Evolutionary conservation across 2,113 vertebrate species (phyloP), one percentile per base, ranked within the genome.

Genomic region (Meles meles): DNA sequence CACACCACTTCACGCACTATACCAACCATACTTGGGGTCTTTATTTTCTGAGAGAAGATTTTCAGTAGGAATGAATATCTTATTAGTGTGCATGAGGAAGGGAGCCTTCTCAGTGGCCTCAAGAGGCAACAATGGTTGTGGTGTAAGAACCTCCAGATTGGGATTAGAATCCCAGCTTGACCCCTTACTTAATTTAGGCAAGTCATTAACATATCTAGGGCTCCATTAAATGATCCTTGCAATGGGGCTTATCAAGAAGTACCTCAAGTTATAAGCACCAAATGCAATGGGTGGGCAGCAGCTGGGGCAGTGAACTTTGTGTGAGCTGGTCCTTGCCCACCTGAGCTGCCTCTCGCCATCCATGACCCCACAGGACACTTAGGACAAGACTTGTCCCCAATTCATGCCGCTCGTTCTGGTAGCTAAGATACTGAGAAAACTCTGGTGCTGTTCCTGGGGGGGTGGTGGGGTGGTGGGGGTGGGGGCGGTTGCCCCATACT

Each of bases 381-480:
- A 93, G 23, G 0, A 74, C 37, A 42, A 74, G 37, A 52, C 21
- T 52, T 79, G 20, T 88, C 39, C 55, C 42, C 7, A 59, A 11
- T 65, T 81, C 8, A 3, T 13, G 25, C 9, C 3, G 39, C 4
- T 34, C 67, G 21, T 72, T 49, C 17, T 77, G 59, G 72, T 65
- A 47, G 23, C 84, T 37, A 2, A 94, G 57, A 59, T 59, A 29
- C 85, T 25, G 21, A 37, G 12, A 81, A 18, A 44, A 49, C 6
- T 4, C 6, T 71, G 18, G n/a, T 23, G 44, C 44, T 2, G 0
- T 23, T 77, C 8, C 18, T 18, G 3, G 34, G 4, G 18, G 0
- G 3, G 47, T n/a, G n/a, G n/a, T n/a, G 2, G 13, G 47, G 47
- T 47, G 12, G 49, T n/a, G n/a, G 49, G 49, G 13, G 15, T 52